A percentile compares a stretch with the other conserved stretches of the same genome.
Conservation (phyloP, 2,797 vertebrate species). For the Parambassis ranga region DNA sequence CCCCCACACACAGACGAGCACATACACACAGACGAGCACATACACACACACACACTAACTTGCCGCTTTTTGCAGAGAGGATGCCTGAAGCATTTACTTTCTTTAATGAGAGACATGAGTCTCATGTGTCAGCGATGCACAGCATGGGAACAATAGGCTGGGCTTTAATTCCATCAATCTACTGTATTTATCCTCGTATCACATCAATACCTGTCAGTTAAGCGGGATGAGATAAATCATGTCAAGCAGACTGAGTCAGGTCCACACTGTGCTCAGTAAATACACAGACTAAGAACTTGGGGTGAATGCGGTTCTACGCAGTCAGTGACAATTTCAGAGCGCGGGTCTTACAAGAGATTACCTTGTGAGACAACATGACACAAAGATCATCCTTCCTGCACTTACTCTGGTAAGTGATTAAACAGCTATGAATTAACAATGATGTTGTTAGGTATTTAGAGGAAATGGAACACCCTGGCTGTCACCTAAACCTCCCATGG, state of each 20-base stretch:
- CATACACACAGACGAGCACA: neutral
- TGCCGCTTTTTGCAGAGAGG: constrained; percentile 56
- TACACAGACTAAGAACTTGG: constrained; percentile 53
- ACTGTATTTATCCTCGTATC: constrained; percentile 72
- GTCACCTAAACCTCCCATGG: constrained; percentile 66
- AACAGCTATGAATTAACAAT: constrained; percentile 77
- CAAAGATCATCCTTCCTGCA: constrained; percentile 59
- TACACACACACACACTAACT: constrained; percentile 27
- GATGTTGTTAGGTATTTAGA: constrained; percentile 73
- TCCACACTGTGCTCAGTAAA: constrained; percentile 44
- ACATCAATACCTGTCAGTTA: constrained; percentile 77
- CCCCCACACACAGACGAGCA: constrained; percentile 24
- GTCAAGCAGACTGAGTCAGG: constrained; percentile 49
- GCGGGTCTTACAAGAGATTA: constrained; percentile 50
- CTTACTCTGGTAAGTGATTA: constrained; percentile 71
- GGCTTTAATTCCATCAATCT: constrained; percentile 78
- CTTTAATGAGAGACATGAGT: constrained; percentile 81
- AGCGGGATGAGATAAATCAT: constrained; percentile 69
- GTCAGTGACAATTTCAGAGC: constrained; percentile 43
- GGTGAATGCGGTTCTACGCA: constrained; percentile 26
- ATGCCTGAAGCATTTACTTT: constrained; percentile 75
- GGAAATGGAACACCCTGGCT: constrained; percentile 64
- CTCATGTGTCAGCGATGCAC: constrained; percentile 77
- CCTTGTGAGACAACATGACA: constrained; percentile 61
- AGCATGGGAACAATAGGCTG: constrained; percentile 73